Percentiles rank a stretch among this genome's conserved stretches.
Conservation (phyloP, 2,113 vertebrate species). For the Bucco capensis region DNA sequence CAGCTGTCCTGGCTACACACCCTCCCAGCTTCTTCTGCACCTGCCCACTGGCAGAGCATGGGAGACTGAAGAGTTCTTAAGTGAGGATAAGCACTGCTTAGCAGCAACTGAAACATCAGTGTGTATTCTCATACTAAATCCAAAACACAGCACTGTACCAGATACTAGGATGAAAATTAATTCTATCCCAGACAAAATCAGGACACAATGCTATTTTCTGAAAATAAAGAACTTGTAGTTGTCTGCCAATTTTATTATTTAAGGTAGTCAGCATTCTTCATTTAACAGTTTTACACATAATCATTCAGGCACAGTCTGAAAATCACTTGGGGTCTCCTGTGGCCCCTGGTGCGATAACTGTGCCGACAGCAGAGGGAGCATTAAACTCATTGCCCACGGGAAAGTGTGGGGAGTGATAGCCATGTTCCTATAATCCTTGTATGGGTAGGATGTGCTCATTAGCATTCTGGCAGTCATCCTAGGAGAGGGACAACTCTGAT, state of each 20-base stretch:
- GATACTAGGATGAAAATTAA: not conserved
- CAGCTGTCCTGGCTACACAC: not conserved
- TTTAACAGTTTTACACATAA: not conserved
- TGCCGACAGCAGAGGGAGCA: too few species aligned
- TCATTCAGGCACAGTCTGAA: too few species aligned
- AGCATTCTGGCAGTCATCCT: too few species aligned
- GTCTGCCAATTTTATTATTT: not conserved
- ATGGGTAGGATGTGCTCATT: too few species aligned
- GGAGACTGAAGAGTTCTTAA: not conserved
- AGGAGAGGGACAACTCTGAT: too few species aligned
- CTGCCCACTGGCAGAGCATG: not conserved
- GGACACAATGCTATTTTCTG: not conserved
- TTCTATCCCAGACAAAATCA: not conserved
- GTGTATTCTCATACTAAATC: not conserved
- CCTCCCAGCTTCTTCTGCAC: not conserved
- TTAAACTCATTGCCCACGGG: too few species aligned
- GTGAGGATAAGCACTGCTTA: not conserved
- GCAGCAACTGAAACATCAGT: not conserved
- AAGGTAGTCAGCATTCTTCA: not conserved
- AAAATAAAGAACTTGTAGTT: not conserved
- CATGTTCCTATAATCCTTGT: too few species aligned
- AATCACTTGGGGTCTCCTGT: too few species aligned
- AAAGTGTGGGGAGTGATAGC: too few species aligned
- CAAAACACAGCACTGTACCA: not conserved
- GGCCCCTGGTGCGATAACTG: too few species aligned